Base-by-base conservation (phyloP, 2,797 vertebrate genomes). In the Limnodromus scolopaceus region DNA sequence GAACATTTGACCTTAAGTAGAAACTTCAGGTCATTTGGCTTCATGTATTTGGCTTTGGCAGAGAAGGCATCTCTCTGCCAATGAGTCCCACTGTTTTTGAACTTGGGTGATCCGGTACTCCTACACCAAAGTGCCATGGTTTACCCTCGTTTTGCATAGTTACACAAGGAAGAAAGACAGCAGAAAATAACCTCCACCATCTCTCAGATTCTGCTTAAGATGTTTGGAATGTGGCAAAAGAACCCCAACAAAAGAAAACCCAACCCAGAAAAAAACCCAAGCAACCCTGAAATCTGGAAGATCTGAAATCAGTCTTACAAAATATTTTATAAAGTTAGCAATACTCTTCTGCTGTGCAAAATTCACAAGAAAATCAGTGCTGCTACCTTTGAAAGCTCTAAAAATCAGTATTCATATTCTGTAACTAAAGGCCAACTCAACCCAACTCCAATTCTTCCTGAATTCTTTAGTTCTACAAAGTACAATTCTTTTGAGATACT, bases 141-240 rank as follows among this genome's bases (percentile, higher is more conserved):
- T 93, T 88, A 89, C 43, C 48, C 90, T 89, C 68, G 64, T 69
- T 94, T 94, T 97, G 89, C 93, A 96, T 93, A 97, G 96, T 92
- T 95, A 90, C 9, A 87, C 74, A 84, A 91, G 55, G 57, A 93
- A 69, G 69, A 94, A 48, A 89, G 57, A 87, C 43, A 63, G 66
- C 55, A 79, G 70, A 92, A 95, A 84, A 6, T 34, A 88, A 49
- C 45, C 89, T 41, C 51, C 39, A 82, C 49, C 46, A 68, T 84
- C 81, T 80, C 43, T 88, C 58, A 45, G 58, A 71, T 76, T 89
- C 88, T 54, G 57, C 38, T 80, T 39, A 84, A 74, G 64, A 34
- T 51, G 60, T n/a, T n/a, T 86, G 48, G 78, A 95, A 84, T 16
- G 41, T 24, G 24, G 55, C 57, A 74, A 87, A 70, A 75, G 84